Base-by-base conservation (phyloP, 2,797 vertebrate genomes). In the Pseudomugil gertrudae region DNA sequence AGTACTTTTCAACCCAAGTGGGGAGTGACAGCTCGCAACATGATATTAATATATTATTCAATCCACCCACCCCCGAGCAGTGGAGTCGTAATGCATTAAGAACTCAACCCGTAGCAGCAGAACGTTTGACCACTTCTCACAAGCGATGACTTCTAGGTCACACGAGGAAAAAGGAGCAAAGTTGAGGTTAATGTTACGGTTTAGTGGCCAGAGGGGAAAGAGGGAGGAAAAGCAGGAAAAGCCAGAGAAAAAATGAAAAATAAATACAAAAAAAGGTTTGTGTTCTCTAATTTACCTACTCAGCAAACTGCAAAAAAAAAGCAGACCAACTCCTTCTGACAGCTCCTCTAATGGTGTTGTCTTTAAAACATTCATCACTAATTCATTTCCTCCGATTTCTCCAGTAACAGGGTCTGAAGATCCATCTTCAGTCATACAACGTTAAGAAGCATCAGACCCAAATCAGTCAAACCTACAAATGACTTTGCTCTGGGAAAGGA, bases 291-390 rank as follows among this genome's bases (percentile, higher is more conserved):
- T 78, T 69, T 23, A 81, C 50, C 73, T 82, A 57, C 67, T 68
- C 47, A 33, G 65, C 67, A 84, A 84, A 87, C 59, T 69, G 62
- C 63, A 36, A 74, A 29, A 32, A 55, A 59, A 69, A 24, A 14
- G 60, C 66, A 57, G 66, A 26, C 81, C 63, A 59, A 29, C 71
- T 67, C 52, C 57, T 63, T 43, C 75, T 36, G 27, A 70, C 69
- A 60, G 80, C 54, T 56, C 14, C 60, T 67, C 71, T 88, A 84
- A 87, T 85, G 75, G 79, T 79, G 80, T 81, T 78, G 77, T 80
- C 81, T 85, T 85, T 88, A 77, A 89, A 84, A 79, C 72, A 76
- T 76, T 84, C 83, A 90, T 87, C 83, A 86, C 76, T 86, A 84
- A 90, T 88, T 90, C 79, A 87, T 87, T 86, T 71, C 78, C 68